These are phyloP conservation scores for Sigmodon hispidus DNA, from an alignment of 2,113 vertebrate genomes.

Conservation along the genomic window DNA sequence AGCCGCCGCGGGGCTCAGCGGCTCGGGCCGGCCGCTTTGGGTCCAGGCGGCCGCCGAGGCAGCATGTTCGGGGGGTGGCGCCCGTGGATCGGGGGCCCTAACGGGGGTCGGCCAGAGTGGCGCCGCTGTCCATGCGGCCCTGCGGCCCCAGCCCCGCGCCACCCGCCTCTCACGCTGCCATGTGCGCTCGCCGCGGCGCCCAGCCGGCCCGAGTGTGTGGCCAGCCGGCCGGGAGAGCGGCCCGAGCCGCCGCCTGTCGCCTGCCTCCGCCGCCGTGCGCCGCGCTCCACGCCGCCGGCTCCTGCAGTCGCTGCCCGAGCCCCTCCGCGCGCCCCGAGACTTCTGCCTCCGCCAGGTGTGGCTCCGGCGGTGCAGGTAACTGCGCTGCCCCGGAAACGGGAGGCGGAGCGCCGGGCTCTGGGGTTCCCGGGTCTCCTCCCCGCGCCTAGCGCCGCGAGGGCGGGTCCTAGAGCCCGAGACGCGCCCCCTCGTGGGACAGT, in stretches of 20 bases:
- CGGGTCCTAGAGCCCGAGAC: conserved; percentile 72
- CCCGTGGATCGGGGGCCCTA: conserved; percentile 55
- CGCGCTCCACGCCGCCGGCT: conserved; percentile 53
- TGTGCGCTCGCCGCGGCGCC: conserved; percentile 66
- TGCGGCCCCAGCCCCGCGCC: conserved; percentile 59
- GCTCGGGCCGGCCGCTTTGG: conserved; percentile 29
- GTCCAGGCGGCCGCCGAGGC: conserved; percentile 57
- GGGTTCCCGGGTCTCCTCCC: conserved; percentile 71
- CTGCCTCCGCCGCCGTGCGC: conserved; percentile 58
- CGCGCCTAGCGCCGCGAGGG: conserved; percentile 66
- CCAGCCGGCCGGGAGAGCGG: conserved; percentile 59
- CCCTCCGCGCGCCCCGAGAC: not conserved
- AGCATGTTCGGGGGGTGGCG: conserved; percentile 65
- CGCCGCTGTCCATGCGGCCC: conserved; percentile 73
- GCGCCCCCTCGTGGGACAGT: conserved; percentile 79
- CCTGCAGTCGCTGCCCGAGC: conserved; percentile 44
- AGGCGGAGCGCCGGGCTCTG: conserved; percentile 74
- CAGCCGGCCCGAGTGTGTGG: conserved; percentile 61
- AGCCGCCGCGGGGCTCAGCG: conserved; percentile 58
- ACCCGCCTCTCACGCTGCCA: conserved; percentile 72
- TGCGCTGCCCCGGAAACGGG: conserved; percentile 80
- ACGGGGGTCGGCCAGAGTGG: conserved; percentile 56
- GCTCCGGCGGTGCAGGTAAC: conserved; percentile 73
- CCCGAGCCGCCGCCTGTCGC: conserved; percentile 52
- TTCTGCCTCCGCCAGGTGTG: conserved; percentile 80